Percentiles rank a stretch among this genome's conserved stretches.
Evolutionary conservation across 2,888 invertebrate species (phyloP).

Genomic region (Acheta domesticus): DNA sequence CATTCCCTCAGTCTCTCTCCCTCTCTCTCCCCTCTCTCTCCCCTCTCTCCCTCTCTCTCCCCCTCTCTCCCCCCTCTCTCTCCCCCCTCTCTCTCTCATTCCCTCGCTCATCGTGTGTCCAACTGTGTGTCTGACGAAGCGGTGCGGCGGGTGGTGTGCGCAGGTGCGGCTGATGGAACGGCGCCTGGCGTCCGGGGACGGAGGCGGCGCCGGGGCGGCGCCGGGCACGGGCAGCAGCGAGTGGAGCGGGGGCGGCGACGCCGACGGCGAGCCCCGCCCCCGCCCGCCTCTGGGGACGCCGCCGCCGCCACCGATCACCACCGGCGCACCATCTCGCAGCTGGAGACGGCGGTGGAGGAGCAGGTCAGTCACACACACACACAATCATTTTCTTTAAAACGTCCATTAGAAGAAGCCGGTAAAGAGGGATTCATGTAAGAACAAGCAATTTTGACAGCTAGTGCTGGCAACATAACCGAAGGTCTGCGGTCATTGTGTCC

Average conservation of each 20-base stretch:
- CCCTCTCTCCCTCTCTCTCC: neutral
- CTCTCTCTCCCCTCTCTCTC: neutral
- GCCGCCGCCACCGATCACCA: conserved; percentile 38
- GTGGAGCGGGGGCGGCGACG: conserved; percentile 37
- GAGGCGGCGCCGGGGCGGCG: conserved; percentile 43
- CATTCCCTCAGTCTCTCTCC: neutral
- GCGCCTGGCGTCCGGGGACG: conserved; percentile 46
- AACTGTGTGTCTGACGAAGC: no score
- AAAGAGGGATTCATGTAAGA: no score
- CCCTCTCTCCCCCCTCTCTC: no score
- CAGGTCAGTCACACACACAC: conserved; percentile 55
- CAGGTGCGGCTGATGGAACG: conserved; percentile 53
- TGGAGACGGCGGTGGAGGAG: conserved; percentile 82
- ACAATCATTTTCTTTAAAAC: no score
- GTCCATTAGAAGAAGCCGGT: no score
- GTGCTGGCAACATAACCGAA: no score
- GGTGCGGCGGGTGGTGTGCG: neutral
- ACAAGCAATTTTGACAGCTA: no score
- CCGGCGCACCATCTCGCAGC: conserved; percentile 60
- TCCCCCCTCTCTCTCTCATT: neutral
- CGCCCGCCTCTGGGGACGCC: neutral
- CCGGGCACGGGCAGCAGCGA: no score
- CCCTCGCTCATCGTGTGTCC: no score
- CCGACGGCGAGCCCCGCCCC: conserved; percentile 45
- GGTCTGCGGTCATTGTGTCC: no score